Percentiles rank a stretch among this genome's conserved stretches.
Conservation (phyloP, 2,888 invertebrate genomes). For the Alloplasta piceator region DNA sequence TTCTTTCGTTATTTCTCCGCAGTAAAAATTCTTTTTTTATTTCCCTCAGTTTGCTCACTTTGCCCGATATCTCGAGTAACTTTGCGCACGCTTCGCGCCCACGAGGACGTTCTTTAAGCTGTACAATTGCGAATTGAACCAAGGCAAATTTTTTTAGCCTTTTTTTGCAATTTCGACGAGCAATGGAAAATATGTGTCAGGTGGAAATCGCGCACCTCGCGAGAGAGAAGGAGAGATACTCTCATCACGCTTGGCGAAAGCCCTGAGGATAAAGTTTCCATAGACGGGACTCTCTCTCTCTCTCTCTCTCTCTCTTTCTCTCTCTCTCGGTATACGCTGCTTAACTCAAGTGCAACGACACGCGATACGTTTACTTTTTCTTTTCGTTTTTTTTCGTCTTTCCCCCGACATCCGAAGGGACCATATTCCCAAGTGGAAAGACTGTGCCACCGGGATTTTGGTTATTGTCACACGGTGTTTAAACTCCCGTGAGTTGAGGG, state of each 20-base stretch:
- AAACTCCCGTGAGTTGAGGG: background rate
- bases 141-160: slow-evolving; percentile 3
- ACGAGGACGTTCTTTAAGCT: background rate
- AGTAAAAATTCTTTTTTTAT: slow-evolving; percentile 3
- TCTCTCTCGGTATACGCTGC: slow-evolving; percentile 31
- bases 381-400: slow-evolving; percentile 10
- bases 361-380: slow-evolving; percentile 55
- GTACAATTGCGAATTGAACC: background rate
- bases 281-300: slow-evolving; percentile 44
- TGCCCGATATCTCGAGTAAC: background rate
- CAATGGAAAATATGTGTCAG: slow-evolving; percentile 57
- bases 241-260: slow-evolving; percentile 42
- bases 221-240: slow-evolving; percentile 42
- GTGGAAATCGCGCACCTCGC: slow-evolving; percentile 48
- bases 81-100: background rate
- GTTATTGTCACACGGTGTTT: slow-evolving; percentile 30
- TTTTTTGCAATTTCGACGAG: background rate
- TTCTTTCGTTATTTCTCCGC: background rate
- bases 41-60: slow-evolving; percentile 10
- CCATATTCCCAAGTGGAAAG: slow-evolving; percentile 38
- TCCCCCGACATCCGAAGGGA: slow-evolving; percentile 25
- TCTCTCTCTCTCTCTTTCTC: slow-evolving; percentile 40
- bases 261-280: slow-evolving; percentile 55
- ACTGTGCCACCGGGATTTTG: slow-evolving; percentile 35
- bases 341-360: slow-evolving; percentile 64